Evolutionary conservation across 2,888 invertebrate species (phyloP).

Genomic region (Eumacrocentrus americanus): DNA sequence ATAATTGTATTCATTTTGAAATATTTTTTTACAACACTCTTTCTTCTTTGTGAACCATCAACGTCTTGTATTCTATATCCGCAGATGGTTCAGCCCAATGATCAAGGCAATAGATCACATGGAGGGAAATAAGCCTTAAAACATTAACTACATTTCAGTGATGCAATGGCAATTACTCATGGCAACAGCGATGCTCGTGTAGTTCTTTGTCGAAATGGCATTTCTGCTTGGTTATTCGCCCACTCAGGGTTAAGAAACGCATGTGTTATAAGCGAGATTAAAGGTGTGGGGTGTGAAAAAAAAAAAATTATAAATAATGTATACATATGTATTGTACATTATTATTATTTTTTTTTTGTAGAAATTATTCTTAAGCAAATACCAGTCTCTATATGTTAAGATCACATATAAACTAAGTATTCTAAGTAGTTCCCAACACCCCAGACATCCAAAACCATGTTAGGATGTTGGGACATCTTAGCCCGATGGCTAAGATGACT

Average conservation of each 20-base stretch:
- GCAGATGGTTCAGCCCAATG: too few relatives aligned
- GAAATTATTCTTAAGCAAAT: too few relatives aligned
- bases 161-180: slow-evolving; percentile 8
- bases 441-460: too few relatives aligned
- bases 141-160: background rate
- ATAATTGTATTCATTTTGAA: too few relatives aligned
- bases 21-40: too few relatives aligned
- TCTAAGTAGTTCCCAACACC: too few relatives aligned
- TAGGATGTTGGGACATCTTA: too few relatives aligned
- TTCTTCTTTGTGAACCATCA: too few relatives aligned
- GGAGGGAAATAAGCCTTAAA: background rate
- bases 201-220: background rate
- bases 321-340: background rate
- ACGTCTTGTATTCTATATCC: too few relatives aligned
- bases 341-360: background rate
- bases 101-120: slow-evolving; percentile 1
- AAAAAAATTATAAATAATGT: background rate
- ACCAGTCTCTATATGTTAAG: background rate
- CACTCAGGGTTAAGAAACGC: slow-evolving; percentile 8
- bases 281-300: background rate
- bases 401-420: too few relatives aligned
- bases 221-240: background rate
- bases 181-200: background rate
- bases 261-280: background rate
- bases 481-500: too few relatives aligned